Conservation (phyloP, 2,797 vertebrate species). For the Typhlichthys subterraneus region DNA sequence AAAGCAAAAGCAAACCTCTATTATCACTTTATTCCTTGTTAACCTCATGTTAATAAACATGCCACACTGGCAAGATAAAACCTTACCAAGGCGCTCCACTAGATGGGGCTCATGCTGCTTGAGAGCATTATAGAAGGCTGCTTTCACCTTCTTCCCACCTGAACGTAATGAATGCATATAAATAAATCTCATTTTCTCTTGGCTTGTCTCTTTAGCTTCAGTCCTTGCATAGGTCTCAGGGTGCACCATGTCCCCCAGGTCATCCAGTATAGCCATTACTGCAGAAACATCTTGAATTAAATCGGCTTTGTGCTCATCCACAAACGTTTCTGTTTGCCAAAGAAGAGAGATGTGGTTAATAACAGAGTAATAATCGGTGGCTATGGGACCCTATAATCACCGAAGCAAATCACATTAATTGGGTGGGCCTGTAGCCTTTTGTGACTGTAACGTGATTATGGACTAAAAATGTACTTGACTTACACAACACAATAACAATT, state of each 20-base stretch:
- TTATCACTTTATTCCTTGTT: too few species aligned
- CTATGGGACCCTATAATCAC: neutral
- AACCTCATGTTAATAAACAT: too few species aligned
- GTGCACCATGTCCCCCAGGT: slow-evolving; percentile 46
- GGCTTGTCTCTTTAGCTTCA: rapidly evolving
- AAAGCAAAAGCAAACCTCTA: too few species aligned
- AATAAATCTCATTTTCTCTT: slow-evolving; percentile 25
- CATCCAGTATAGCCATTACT: slow-evolving; percentile 34
- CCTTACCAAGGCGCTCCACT: slow-evolving; percentile 34
- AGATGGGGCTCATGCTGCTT: neutral
- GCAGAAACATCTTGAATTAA: neutral
- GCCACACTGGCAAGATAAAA: neutral
- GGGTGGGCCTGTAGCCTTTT: too few species aligned
- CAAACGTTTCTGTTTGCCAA: slow-evolving; percentile 43
- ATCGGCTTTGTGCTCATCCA: neutral
- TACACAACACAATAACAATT: too few species aligned
- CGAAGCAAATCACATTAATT: neutral
- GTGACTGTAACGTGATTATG: too few species aligned
- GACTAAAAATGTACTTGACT: too few species aligned
- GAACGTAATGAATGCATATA: neutral
- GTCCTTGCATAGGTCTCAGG: slow-evolving; percentile 15
- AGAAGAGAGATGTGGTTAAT: neutral
- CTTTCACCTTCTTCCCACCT: slow-evolving; percentile 33
- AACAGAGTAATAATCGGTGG: neutral
- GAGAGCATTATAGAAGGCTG: slow-evolving; percentile 58